These are phyloP conservation scores for Telenomus remus DNA, from an alignment of 1,140 invertebrate species.

Conservation along the genomic window DNA sequence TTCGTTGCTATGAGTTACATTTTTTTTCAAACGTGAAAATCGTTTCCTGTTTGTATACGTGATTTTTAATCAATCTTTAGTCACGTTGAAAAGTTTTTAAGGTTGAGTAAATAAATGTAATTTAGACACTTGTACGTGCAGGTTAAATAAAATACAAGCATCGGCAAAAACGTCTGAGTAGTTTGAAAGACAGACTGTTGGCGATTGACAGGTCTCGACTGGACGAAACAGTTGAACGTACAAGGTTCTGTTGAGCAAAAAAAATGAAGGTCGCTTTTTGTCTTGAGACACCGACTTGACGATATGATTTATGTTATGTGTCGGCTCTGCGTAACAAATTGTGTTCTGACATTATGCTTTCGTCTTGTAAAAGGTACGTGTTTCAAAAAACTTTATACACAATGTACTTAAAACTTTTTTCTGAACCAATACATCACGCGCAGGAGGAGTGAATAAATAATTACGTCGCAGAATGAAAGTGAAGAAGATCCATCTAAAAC, in stretches of 20 bases:
- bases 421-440: too few species aligned
- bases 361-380: conserved; percentile 1
- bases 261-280: conserved; percentile 44
- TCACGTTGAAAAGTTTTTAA: too few species aligned
- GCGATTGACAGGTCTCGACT: conserved; percentile 16
- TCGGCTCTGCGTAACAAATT: conserved; percentile 25
- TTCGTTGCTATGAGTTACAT: conserved; percentile 9
- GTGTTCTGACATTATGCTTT: conserved; percentile 21
- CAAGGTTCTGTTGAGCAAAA: conserved; percentile 34
- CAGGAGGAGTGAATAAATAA: neutral
- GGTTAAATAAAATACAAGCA: conserved; percentile 15
- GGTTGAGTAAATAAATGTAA: neutral
- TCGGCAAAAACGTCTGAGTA: conserved; percentile 37
- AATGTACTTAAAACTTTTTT: too few species aligned
- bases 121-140: conserved; percentile 16
- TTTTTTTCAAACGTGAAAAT: conserved; percentile 17
- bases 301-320: conserved; percentile 41
- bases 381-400: conserved; percentile 1
- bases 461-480: neutral
- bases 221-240: conserved; percentile 54
- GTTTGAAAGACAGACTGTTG: conserved; percentile 31
- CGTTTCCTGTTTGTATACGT: too few species aligned
- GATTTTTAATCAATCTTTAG: too few species aligned
- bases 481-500: neutral
- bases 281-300: conserved; percentile 32